Evolutionary conservation across 2,113 vertebrate species (phyloP).

Genomic region (Leptobrachium ailaonicum): DNA sequence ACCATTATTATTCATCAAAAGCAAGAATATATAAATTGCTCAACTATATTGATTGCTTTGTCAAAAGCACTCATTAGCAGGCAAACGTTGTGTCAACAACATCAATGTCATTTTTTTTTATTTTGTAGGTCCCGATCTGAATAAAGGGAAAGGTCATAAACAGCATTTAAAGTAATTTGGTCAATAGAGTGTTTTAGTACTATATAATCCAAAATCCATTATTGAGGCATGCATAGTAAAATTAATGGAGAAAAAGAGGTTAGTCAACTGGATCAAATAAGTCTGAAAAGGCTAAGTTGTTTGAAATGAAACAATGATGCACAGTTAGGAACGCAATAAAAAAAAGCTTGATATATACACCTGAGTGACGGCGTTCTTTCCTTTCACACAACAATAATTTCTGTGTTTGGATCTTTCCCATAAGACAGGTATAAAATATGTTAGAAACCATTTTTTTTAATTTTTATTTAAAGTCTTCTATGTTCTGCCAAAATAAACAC

Average conservation of each 20-base stretch:
- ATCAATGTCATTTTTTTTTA: slow-evolving; percentile 24
- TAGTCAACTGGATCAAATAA: slow-evolving; percentile 44
- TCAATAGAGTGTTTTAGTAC: slow-evolving; percentile 26
- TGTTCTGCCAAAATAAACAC: no score
- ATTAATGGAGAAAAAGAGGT: slow-evolving; percentile 25
- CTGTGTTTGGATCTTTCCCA: not conserved
- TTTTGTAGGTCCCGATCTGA: slow-evolving; percentile 17
- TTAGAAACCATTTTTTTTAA: no score
- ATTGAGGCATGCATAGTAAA: slow-evolving; percentile 31
- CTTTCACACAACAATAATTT: slow-evolving; percentile 15
- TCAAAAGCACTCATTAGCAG: not conserved
- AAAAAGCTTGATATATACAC: slow-evolving; percentile 30
- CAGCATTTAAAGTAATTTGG: slow-evolving; percentile 27
- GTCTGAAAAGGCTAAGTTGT: slow-evolving; percentile 32
- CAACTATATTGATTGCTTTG: slow-evolving; percentile 8
- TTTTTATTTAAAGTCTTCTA: no score
- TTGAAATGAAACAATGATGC: slow-evolving; percentile 37
- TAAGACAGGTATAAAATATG: not conserved
- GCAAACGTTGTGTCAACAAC: slow-evolving; percentile 8
- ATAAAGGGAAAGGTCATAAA: slow-evolving; percentile 33
- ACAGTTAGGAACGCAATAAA: slow-evolving; percentile 32
- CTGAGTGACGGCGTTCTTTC: slow-evolving; percentile 5
- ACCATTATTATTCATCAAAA: not conserved
- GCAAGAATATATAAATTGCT: not conserved
- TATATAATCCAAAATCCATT: slow-evolving; percentile 42